These are phyloP conservation scores for Alloscopus bannaensis DNA, from an alignment of 2,888 invertebrate genomes.

Conservation along the genomic window DNA sequence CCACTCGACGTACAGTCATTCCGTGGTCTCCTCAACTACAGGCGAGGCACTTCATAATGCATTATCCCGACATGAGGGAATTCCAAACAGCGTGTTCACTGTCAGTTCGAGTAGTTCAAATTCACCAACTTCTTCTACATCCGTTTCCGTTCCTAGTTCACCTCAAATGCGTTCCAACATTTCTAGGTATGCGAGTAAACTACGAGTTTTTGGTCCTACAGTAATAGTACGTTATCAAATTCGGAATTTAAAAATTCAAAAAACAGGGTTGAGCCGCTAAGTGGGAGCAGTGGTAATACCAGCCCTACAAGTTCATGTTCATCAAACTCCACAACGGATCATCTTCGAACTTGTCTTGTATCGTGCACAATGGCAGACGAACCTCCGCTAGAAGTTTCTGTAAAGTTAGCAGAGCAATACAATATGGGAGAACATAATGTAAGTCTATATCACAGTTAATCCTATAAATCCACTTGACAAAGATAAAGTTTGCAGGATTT, in stretches of 20 bases:
- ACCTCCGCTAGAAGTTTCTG: conserved; percentile 47
- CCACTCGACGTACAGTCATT: not conserved
- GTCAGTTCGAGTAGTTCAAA: conserved; percentile 23
- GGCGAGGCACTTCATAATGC: conserved; percentile 18
- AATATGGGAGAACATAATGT: conserved; percentile 53
- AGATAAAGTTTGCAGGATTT: not conserved
- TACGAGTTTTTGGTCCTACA: not conserved
- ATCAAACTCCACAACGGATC: conserved; percentile 39
- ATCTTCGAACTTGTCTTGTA: conserved; percentile 11
- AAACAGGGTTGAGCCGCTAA: conserved; percentile 41
- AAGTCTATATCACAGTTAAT: not conserved
- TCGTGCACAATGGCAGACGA: conserved; percentile 50
- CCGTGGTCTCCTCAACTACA: not conserved
- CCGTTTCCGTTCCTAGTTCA: conserved; percentile 31
- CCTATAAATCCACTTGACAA: not conserved
- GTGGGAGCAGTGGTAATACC: conserved; percentile 41
- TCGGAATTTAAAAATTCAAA: not conserved
- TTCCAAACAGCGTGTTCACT: conserved; percentile 27
- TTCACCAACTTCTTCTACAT: conserved; percentile 47
- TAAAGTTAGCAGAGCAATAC: conserved; percentile 43
- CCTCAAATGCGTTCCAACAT: conserved; percentile 38
- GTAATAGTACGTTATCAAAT: not conserved
- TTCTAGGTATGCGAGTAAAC: conserved; percentile 42
- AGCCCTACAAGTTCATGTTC: conserved; percentile 47
- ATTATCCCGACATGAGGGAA: not conserved